Evolutionary conservation across 2,888 invertebrate species (phyloP).

Genomic region (Drosophila lacicola): DNA sequence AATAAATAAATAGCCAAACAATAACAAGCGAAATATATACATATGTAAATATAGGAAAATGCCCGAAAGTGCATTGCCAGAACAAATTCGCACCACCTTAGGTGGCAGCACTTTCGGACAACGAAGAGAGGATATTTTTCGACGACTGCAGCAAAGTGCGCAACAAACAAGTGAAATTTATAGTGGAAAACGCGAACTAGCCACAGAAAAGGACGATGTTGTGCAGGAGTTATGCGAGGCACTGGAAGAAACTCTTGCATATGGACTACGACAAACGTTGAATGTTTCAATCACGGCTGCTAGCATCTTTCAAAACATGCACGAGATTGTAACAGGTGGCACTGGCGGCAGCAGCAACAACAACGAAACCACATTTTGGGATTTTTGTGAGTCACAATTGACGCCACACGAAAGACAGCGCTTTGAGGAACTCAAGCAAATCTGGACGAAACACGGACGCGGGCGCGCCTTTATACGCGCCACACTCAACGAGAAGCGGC

Average conservation of each 20-base stretch:
- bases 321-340: slow-evolving; percentile 88
- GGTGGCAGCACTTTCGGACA: slow-evolving; percentile 73
- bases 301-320: slow-evolving; percentile 88
- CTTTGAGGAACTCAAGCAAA: slow-evolving; percentile 89
- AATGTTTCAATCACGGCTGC: slow-evolving; percentile 75
- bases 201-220: slow-evolving; percentile 92
- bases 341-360: slow-evolving; percentile 22
- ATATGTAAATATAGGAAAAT: slow-evolving; percentile 34
- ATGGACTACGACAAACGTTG: slow-evolving; percentile 89
- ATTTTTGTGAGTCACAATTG: slow-evolving; percentile 91
- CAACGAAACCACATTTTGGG: slow-evolving; percentile 89
- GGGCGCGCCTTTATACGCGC: slow-evolving; percentile 94
- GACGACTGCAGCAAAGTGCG: slow-evolving; percentile 78
- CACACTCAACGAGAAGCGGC: slow-evolving; percentile 94
- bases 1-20: slow-evolving; percentile 41
- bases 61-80: slow-evolving; percentile 56
- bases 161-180: slow-evolving; percentile 91
- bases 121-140: slow-evolving; percentile 79
- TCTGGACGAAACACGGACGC: slow-evolving; percentile 88
- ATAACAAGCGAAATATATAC: slow-evolving; percentile 31
- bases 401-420: slow-evolving; percentile 95
- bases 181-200: slow-evolving; percentile 94
- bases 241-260: slow-evolving; percentile 91
- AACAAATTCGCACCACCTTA: slow-evolving; percentile 52
- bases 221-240: slow-evolving; percentile 88